phyloP scores from a whole-genome alignment of 2,113 vertebrate genomes.

The Oncorhynchus tshawytscha region DNA sequence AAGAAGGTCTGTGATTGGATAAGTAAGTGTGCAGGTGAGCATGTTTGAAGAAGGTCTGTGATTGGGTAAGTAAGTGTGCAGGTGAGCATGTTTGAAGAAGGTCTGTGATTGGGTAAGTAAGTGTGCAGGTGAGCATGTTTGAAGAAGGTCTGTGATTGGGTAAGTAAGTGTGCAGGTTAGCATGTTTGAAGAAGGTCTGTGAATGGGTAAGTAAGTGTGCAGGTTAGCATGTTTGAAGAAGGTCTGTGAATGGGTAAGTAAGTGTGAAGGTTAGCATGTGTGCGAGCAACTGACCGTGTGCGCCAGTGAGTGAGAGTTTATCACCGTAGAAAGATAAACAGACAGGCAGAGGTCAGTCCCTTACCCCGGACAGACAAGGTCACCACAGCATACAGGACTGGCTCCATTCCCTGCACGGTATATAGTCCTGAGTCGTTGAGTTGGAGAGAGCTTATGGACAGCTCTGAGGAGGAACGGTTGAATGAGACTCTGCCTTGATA shows the following conservation, averaged over 20 bases:
- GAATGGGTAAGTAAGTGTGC: no score
- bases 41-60: no score
- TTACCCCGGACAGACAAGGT: conserved; percentile 65
- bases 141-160: no score
- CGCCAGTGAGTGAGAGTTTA: not conserved
- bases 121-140: no score
- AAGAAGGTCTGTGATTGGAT: no score
- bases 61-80: no score
- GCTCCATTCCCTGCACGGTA: not conserved
- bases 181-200: no score
- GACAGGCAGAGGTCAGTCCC: not conserved
- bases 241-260: not conserved
- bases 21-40: no score
- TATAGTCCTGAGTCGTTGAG: conserved; percentile 58
- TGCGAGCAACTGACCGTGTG: not conserved
- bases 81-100: no score
- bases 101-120: no score
- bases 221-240: not conserved
- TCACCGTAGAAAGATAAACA: not conserved
- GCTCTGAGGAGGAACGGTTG: not conserved
- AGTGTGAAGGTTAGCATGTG: not conserved
- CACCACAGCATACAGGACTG: rapidly evolving
- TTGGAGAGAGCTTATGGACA: conserved; percentile 41
- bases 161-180: no score
- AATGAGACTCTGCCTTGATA: not conserved